Evolutionary conservation across 1,140 invertebrate species (phyloP).

Genomic region (Gerris buenoi): DNA sequence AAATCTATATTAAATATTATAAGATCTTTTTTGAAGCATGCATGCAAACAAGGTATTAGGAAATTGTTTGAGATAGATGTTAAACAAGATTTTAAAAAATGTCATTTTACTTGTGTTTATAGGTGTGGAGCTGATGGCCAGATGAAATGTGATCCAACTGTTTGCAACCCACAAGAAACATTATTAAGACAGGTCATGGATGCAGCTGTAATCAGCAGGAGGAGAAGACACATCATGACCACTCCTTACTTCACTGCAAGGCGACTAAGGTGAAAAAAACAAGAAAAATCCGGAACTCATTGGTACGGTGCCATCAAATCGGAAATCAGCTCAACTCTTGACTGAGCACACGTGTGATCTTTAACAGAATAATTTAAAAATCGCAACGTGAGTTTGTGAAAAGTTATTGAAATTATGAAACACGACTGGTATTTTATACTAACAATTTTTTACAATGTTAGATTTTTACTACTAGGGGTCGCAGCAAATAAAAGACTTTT

Average conservation of each 20-base stretch:
- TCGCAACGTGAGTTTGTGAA: not conserved
- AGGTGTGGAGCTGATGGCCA: slow-evolving; percentile 77
- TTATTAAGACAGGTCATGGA: slow-evolving; percentile 77
- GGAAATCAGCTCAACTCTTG: slow-evolving; percentile 7
- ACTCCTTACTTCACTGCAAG: slow-evolving; percentile 4
- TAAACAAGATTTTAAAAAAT: too few relatives aligned
- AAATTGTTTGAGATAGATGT: too few relatives aligned
- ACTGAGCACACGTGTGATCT: slow-evolving; percentile 9
- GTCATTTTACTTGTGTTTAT: slow-evolving; percentile 27
- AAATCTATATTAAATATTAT: too few relatives aligned
- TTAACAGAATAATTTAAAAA: not conserved
- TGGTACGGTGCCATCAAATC: slow-evolving; percentile 11
- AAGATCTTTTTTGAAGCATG: too few relatives aligned
- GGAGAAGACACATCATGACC: slow-evolving; percentile 44
- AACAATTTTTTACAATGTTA: not conserved
- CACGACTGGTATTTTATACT: not conserved
- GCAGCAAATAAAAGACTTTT: slow-evolving; percentile 1
- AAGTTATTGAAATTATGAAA: not conserved
- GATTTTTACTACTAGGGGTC: not conserved
- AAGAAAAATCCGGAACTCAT: slow-evolving; percentile 10
- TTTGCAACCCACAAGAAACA: slow-evolving; percentile 63
- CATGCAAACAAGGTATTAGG: too few relatives aligned
- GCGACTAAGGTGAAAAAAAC: slow-evolving; percentile 3
- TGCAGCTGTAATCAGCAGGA: slow-evolving; percentile 48
- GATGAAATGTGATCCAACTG: slow-evolving; percentile 82